Base-by-base conservation (phyloP, 2,797 vertebrate species). In the Propithecus deckenii region DNA sequence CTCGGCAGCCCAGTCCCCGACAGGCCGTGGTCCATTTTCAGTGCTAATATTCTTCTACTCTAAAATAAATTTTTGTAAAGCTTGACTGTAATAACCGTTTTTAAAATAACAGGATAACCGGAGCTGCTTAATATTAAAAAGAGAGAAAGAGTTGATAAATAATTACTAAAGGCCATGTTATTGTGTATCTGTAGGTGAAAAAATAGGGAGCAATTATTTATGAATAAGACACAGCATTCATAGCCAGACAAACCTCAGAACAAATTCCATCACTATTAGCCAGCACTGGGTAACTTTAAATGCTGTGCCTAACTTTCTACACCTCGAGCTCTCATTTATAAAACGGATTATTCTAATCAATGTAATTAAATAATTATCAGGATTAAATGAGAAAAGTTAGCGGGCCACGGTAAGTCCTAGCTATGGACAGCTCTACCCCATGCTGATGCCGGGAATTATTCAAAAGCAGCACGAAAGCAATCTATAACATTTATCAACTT, bases 401-500 rank as follows among this genome's bases (percentile, higher is more conserved):
- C 63, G 23, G 18, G 59, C 25, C 48, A 74, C 4, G 65, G 7
- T 52, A 67, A 92, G 43, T 2, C 35, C 23, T 90, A 86, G 89
- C 46, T 86, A 41, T 28, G 65, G 7, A 32, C 25, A n/a, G 8
- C 9, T 78, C n/a, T 61, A 28, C 15, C 22, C 55, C 15, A 61
- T 23, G 0, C 25, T 41, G 25, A 23, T 1, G n/a, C 17, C 32
- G 9, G 69, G 41, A 83, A 38, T 94, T 90, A 95, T 61, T 79
- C 38, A 79, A 76, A 65, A 86, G 20, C 78, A 86, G 59, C 86
- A 79, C 13, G 38, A 92, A 81, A 67, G 30, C n/a, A 81, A 63
- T 81, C 78, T 75, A 38, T 86, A 91, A 69, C 61, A 84, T 94
- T 18, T 83, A 95, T 89, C 63, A 93, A 59, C n/a, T 90, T 48